These are phyloP conservation scores for Ciconia maguari DNA, from an alignment of 2,113 vertebrate species.

Conservation along the genomic window DNA sequence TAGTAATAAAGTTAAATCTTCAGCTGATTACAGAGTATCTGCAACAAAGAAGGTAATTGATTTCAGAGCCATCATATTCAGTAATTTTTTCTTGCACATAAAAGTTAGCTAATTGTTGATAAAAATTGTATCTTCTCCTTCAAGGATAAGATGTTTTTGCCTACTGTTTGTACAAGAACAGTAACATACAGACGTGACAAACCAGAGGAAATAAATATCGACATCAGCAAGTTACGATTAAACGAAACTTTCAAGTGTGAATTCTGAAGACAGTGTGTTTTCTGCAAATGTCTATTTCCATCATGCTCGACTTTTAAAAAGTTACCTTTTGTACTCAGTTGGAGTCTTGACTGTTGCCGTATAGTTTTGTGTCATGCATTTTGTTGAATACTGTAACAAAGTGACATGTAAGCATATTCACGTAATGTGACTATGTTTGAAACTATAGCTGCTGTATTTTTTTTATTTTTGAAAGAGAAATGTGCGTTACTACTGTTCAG, in stretches of 20 bases:
- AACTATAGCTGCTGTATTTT: constrained; percentile 76
- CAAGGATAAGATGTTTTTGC: constrained; percentile 83
- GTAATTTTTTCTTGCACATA: constrained; percentile 16
- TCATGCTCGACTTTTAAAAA: constrained; percentile 13
- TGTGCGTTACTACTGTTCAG: constrained; percentile 84
- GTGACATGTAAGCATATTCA: constrained; percentile 56
- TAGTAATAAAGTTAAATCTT: constrained; percentile 73
- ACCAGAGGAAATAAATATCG: constrained; percentile 88
- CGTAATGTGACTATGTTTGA: constrained; percentile 58
- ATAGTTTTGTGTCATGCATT: neutral
- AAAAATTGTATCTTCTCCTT: constrained; percentile 68
- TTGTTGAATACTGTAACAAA: constrained; percentile 58
- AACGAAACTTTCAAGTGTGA: constrained; percentile 83
- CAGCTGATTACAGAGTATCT: constrained; percentile 76
- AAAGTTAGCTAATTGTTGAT: constrained; percentile 38
- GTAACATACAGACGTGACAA: constrained; percentile 90
- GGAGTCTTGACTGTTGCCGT: constrained; percentile 55
- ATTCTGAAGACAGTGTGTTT: constrained; percentile 68
- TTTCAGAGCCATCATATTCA: constrained; percentile 27
- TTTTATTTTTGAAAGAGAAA: constrained; percentile 67
- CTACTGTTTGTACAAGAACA: constrained; percentile 88
- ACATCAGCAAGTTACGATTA: constrained; percentile 86
- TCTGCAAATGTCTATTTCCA: constrained; percentile 47
- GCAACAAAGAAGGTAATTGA: constrained; percentile 84
- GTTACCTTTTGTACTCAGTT: neutral